A percentile compares a stretch with the other conserved stretches of the same genome.
Evolutionary conservation across 2,113 vertebrate genomes (phyloP).

Genomic region (Prionailurus bengalensis): DNA sequence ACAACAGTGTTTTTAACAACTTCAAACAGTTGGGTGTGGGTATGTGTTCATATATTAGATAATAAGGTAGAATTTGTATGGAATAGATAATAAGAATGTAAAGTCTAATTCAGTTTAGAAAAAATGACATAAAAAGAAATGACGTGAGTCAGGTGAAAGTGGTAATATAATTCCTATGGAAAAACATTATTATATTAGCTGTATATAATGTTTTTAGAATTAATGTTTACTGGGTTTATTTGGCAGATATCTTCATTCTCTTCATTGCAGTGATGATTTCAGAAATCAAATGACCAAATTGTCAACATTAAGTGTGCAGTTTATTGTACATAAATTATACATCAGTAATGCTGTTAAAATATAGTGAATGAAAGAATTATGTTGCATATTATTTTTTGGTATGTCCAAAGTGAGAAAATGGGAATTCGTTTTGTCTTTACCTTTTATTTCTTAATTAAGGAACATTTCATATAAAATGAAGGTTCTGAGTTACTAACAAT

Average conservation of each 20-base stretch:
- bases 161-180: background rate
- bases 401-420: background rate
- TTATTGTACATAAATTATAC: background rate
- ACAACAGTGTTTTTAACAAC: background rate
- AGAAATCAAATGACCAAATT: background rate
- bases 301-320: background rate
- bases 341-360: slow-evolving; percentile 5
- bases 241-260: slow-evolving; percentile 24
- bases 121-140: background rate
- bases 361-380: background rate
- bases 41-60: background rate
- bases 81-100: background rate
- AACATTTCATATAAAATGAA: background rate
- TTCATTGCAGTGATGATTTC: background rate
- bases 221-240: background rate
- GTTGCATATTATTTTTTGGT: background rate
- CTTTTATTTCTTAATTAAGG: background rate
- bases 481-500: background rate
- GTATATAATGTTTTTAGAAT: background rate
- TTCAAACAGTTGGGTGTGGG: background rate
- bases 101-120: background rate
- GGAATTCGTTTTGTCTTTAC: background rate
- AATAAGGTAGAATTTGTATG: background rate
- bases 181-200: background rate
- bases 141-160: background rate